Evolutionary conservation across 2,797 vertebrate genomes (phyloP).

Genomic region (Falco peregrinus): DNA sequence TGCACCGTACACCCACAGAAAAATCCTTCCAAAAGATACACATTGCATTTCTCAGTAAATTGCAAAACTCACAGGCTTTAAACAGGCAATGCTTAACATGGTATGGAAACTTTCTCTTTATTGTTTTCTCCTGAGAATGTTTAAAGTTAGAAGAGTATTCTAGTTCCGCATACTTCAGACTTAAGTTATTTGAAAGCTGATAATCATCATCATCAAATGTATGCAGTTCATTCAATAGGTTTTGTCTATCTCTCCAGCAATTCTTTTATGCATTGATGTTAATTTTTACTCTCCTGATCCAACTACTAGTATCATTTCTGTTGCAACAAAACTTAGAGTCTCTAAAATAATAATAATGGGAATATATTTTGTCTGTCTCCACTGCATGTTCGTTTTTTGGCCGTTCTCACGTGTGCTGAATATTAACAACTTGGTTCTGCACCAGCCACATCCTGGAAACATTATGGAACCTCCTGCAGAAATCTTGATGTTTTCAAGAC

Average conservation of each 20-base stretch:
- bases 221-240: background rate
- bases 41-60: background rate
- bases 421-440: background rate
- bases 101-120: background rate
- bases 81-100: background rate
- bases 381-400: background rate
- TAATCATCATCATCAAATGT: background rate
- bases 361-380: background rate
- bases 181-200: background rate
- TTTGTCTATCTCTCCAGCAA: background rate
- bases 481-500: background rate
- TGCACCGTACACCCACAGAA: background rate
- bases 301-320: background rate
- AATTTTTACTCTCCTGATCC: background rate
- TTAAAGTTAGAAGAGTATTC: background rate
- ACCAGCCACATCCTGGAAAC: background rate
- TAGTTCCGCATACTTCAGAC: background rate
- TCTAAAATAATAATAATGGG: background rate
- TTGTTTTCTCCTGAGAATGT: background rate
- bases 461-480: background rate
- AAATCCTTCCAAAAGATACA: background rate
- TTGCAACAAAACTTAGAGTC: background rate
- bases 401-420: background rate
- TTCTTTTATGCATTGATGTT: background rate
- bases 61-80: background rate